Conservation (phyloP, 1,140 invertebrate genomes). For the Gonatopus flavifemur region DNA sequence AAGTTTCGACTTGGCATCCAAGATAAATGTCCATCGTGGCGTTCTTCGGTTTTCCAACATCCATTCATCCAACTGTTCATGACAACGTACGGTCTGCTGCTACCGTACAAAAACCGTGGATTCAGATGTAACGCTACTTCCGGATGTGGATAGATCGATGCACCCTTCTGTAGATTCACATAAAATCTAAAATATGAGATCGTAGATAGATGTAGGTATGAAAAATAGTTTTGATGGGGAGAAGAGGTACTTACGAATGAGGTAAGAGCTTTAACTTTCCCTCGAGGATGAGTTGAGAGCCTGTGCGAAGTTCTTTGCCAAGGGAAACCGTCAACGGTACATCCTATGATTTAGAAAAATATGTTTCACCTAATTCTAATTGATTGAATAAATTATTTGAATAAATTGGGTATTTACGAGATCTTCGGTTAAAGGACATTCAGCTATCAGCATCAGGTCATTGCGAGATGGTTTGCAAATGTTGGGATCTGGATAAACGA, state of each 20-base stretch:
- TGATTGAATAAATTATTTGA: slow-evolving; percentile 9
- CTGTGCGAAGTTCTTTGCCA: slow-evolving; percentile 51
- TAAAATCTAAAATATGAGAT: slow-evolving; percentile 63
- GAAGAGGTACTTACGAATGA: slow-evolving; percentile 55
- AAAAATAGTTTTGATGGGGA: not conserved
- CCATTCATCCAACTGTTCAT: slow-evolving; percentile 55
- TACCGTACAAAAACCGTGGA: slow-evolving; percentile 61
- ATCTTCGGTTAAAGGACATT: slow-evolving; percentile 34
- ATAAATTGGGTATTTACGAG: slow-evolving; percentile 32
- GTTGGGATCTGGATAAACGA: slow-evolving; percentile 58
- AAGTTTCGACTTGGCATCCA: slow-evolving; percentile 55
- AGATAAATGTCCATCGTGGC: slow-evolving; percentile 48
- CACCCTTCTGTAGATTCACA: slow-evolving; percentile 68
- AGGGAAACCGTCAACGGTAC: slow-evolving; percentile 55
- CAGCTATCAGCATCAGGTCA: slow-evolving; percentile 35
- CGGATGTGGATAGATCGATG: slow-evolving; percentile 66
- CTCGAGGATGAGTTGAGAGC: slow-evolving; percentile 60
- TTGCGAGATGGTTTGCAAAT: slow-evolving; percentile 34
- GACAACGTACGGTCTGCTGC: slow-evolving; percentile 44
- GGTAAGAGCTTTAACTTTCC: slow-evolving; percentile 66
- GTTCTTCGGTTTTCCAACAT: slow-evolving; percentile 50
- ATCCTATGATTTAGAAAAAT: slow-evolving; percentile 39
- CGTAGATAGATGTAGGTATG: not conserved
- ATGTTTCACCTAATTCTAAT: not conserved
- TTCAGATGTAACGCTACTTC: slow-evolving; percentile 67